These are phyloP conservation scores for fruit fly (Drosophila melanogaster) DNA, from an alignment of 1,140 invertebrate genomes.

Conservation along the genomic window Release_6_plus_ISO1_MT NT_033779.5:489501-490000, in stretches of 20 bases:
- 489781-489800: slow-evolving; percentile 51
- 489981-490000: slow-evolving; percentile 71
- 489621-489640: slow-evolving; percentile 58
- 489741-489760: slow-evolving; percentile 53
- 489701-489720: neutral
- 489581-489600: slow-evolving; percentile 40
- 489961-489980: slow-evolving; percentile 74
- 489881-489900: slow-evolving; percentile 70
- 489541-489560: slow-evolving; percentile 39
- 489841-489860: slow-evolving; percentile 11
- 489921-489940: slow-evolving; percentile 79
- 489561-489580: slow-evolving; percentile 32
- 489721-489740: neutral
- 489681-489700: slow-evolving; percentile 12
- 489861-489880: slow-evolving; percentile 1
- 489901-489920: slow-evolving; percentile 76
- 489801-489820: slow-evolving; percentile 67
- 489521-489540: slow-evolving; percentile 58
- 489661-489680: neutral
- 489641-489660: slow-evolving; percentile 8
- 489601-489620: slow-evolving; percentile 64
- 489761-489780: slow-evolving; percentile 73
- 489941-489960: slow-evolving; percentile 69
- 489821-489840: slow-evolving; percentile 28
- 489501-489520: slow-evolving; percentile 64